Evolutionary conservation across 2,113 vertebrate species (phyloP), one percentile per base, ranked within the genome.

Genomic region (Meriones unguiculatus): DNA sequence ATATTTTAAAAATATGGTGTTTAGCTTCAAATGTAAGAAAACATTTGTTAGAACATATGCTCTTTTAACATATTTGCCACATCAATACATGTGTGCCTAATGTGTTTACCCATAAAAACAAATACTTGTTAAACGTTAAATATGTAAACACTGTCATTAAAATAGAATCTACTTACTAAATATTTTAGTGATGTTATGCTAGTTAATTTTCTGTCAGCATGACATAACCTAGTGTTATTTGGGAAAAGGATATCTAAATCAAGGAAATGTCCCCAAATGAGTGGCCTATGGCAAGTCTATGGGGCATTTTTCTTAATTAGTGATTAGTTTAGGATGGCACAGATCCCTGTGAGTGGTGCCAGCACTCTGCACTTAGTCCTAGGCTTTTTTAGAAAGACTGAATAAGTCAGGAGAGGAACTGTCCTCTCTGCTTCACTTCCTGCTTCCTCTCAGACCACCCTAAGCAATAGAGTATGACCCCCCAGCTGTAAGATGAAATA

Each of bases 301-400:
- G 35, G 15, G 17, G 7, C 12, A 35, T n/a, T n/a, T n/a, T n/a
- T 72, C 17, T 72, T 72, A 20, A 20, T n/a, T 38, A 18, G 2
- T 18, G 35, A n/a, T 35, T n/a, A n/a, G 7, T n/a, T 35, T 20
- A 15, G 8, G 2, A 18, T n/a, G 70, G 18, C 35, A 72, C 6
- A n/a, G 17, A 6, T n/a, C 2, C 3, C 3, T n/a, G 7, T n/a
- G 35, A 17, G 35, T n/a, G 17, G 15, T 18, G 35, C 1, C 14
- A 38, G 35, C 35, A 6, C 6, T 72, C 17, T 2, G 15, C 35
- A 72, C 7, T 35, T 72, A 72, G 35, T 38, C 35, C 35, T n/a
- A 7, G 35, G 32, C 46, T 46, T 20, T 72, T 15, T 72, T n/a
- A 35, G 35, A 70, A 72, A 72, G 35, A 7, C 35, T 38, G 35